Percentiles rank a stretch among this genome's conserved stretches.
Evolutionary conservation across 2,797 vertebrate genomes (phyloP).

Genomic region (Rhincodon typus): DNA sequence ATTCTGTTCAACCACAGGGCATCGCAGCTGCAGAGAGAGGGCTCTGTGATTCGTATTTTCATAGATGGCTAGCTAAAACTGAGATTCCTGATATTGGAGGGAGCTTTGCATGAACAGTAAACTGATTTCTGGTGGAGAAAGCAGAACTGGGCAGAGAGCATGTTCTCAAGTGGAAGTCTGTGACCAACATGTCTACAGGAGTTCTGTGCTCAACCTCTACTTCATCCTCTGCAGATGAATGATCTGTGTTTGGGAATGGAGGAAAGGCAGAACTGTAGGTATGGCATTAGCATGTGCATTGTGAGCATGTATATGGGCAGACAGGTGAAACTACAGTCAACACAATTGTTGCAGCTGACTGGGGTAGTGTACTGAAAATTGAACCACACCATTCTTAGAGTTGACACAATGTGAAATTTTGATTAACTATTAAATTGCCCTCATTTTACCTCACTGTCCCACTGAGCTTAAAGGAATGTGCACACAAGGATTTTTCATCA

Average conservation of each 20-base stretch:
- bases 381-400: too few relatives aligned
- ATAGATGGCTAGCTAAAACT: not conserved
- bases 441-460: too few relatives aligned
- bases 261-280: too few relatives aligned
- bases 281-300: not conserved
- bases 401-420: too few relatives aligned
- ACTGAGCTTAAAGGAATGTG: too few relatives aligned
- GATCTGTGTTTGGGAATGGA: not conserved
- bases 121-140: not conserved
- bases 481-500: too few relatives aligned
- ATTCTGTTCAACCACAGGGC: not conserved
- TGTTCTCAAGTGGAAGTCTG: not conserved
- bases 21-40: not conserved
- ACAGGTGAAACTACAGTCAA: not conserved
- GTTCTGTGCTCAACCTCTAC: not conserved
- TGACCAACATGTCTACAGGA: not conserved
- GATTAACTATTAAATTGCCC: too few relatives aligned
- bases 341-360: too few relatives aligned
- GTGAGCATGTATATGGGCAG: not conserved
- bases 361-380: too few relatives aligned
- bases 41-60: not conserved
- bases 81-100: not conserved
- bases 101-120: not conserved
- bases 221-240: not conserved
- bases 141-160: not conserved